Percentiles rank a stretch among this genome's conserved stretches.
These are phyloP conservation scores for Belonocnema kinseyi DNA, from an alignment of 1,140 invertebrate genomes.

Conservation along the genomic window DNA sequence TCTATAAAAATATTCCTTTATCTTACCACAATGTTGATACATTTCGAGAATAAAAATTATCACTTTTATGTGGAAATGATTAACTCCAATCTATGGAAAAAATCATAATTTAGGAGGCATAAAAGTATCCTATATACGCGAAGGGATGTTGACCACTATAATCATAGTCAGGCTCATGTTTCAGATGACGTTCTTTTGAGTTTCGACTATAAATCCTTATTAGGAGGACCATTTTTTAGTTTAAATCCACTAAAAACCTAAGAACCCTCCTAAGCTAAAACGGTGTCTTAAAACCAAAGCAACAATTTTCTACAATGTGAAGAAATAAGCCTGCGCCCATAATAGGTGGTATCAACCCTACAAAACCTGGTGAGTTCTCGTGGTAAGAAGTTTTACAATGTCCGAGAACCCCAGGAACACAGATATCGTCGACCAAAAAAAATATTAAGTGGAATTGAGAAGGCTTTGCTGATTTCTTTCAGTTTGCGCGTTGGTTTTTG, in stretches of 20 bases:
- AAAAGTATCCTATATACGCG: too few species aligned
- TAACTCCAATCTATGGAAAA: conserved; percentile 38
- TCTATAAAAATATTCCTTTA: not conserved
- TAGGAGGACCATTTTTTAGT: too few species aligned
- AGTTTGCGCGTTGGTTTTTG: not conserved
- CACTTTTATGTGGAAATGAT: not conserved
- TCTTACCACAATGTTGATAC: conserved; percentile 3
- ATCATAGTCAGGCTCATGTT: too few species aligned
- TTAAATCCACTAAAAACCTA: too few species aligned
- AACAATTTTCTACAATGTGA: conserved; percentile 13
- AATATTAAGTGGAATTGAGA: not conserved
- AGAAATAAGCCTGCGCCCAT: not conserved
- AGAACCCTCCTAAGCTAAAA: too few species aligned
- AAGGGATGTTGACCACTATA: too few species aligned
- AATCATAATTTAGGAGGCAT: not conserved
- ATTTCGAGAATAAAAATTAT: not conserved
- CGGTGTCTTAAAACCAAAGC: not conserved
- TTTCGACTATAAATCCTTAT: too few species aligned
- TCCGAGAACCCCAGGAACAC: not conserved
- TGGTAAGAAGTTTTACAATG: not conserved
- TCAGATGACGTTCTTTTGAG: too few species aligned
- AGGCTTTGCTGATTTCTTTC: not conserved
- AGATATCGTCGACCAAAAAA: not conserved
- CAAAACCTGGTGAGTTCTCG: not conserved
- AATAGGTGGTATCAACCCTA: conserved; percentile 9